phyloP scores from a whole-genome alignment of 2,888 invertebrate genomes.

The Oxystoma pomonae region DNA sequence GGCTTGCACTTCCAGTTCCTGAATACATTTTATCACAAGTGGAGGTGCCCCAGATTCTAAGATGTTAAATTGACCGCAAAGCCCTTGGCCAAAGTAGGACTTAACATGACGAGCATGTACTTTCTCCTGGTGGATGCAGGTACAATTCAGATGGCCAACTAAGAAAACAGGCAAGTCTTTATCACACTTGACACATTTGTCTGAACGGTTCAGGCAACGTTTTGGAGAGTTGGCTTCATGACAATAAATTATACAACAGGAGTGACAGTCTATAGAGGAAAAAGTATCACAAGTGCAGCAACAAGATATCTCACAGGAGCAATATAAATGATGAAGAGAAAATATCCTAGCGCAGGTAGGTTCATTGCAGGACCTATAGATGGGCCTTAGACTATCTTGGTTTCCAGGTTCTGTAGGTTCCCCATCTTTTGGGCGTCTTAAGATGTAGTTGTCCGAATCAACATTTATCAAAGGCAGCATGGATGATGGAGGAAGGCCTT shows the following conservation, averaged over 20 bases:
- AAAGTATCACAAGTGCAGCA: constrained; percentile 60
- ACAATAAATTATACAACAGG: constrained; percentile 61
- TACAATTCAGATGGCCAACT: constrained; percentile 66
- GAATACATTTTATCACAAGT: constrained; percentile 52
- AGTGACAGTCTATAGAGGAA: constrained; percentile 61
- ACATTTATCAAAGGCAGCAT: constrained; percentile 45
- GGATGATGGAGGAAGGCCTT: constrained; percentile 22
- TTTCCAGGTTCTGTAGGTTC: constrained; percentile 11
- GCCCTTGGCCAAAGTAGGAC: constrained; percentile 58
- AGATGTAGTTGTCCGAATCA: constrained; percentile 54
- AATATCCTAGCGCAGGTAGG: constrained; percentile 46
- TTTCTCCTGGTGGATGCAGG: constrained; percentile 43
- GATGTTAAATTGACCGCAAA: constrained; percentile 60
- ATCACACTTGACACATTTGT: constrained; percentile 69
- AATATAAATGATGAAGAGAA: constrained; percentile 49
- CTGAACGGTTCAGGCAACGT: constrained; percentile 63
- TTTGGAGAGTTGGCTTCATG: constrained; percentile 51
- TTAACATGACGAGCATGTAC: constrained; percentile 39
- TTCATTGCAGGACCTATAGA: constrained; percentile 20
- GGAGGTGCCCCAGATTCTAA: constrained; percentile 56
- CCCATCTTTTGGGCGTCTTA: constrained; percentile 39
- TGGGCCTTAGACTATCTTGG: constrained; percentile 7
- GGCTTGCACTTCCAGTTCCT: constrained; percentile 59
- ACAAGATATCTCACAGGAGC: constrained; percentile 51
- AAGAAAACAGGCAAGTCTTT: constrained; percentile 65